Base-by-base conservation (phyloP, 1,140 invertebrate species). In the Anoplolepis gracilipes region DNA sequence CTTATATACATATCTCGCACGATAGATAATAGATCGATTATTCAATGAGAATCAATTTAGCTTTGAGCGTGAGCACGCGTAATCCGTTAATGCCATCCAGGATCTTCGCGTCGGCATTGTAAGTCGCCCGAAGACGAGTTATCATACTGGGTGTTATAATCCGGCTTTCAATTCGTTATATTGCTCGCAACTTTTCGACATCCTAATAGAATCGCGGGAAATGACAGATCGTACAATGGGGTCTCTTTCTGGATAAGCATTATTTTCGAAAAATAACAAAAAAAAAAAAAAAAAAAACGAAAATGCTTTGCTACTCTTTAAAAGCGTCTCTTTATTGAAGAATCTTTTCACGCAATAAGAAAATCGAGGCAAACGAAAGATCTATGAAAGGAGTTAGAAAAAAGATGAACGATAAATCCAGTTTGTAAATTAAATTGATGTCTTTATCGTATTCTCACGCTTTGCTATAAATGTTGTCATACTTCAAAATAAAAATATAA, bases 341-440 rank as follows among this genome's bases (percentile, higher is more conserved):
- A 64, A 57, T 86, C 65, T 79, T 82, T 55, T 19, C 49, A 46
- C 10, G 2, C 67, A 46, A 67, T 73, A 67, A 75, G 19, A 67
- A 73, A 84, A 67, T 36, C 46, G 55, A 70, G 49, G 33, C 36
- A 11, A 39, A 76, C 28, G 25, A 46, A 22, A 67, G 49, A 62
- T 82, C 53, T n/a, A 39, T 11, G 10, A 19, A 59, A 33, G 39
- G 19, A 16, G 6, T 6, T 25, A 55, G 25, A 53, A 16, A 79
- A 33, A 30, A 46, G 49, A 70, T 7, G 28, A 19, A 67, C n/a
- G 59, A 86, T 81, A 81, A 81, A 81, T 81, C 49, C 53, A 19
- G 36, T 72, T 81, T 81, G 65, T 42, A 25, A 36, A 81, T 81
- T 81, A 53, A 81, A 81, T 81, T 57, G 77, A 81, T 46, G 33